A percentile compares a stretch with the other conserved stretches of the same genome.
phyloP scores from a whole-genome alignment of 2,113 vertebrate genomes.

The Opisthocomus hoazin region DNA sequence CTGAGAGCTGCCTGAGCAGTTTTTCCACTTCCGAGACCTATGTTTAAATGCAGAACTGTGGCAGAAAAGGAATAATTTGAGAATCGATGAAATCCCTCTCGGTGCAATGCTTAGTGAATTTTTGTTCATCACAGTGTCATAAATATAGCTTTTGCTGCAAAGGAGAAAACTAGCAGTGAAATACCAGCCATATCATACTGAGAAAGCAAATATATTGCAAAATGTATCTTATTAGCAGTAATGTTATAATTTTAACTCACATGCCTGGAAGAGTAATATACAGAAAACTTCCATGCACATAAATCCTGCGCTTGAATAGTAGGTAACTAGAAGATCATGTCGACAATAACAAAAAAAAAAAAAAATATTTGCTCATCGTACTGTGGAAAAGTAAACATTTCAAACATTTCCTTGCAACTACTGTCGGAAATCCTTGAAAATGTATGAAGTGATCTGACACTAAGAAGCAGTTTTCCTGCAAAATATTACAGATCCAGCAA shows the following conservation, averaged over 20 bases:
- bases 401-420: conserved; percentile 18
- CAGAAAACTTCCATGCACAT: neutral
- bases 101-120: neutral
- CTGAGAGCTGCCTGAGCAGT: neutral
- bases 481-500: conserved; percentile 15
- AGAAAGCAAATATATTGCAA: neutral
- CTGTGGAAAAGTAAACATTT: conserved; percentile 35
- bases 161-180: neutral
- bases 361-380: neutral
- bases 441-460: conserved; percentile 1
- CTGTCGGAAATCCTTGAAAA: conserved; percentile 25
- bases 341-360: conserved; percentile 30
- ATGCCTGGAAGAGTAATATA: neutral
- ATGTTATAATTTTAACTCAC: conserved; percentile 13
- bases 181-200: neutral
- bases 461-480: neutral
- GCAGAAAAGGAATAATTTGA: neutral
- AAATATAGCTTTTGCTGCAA: neutral
- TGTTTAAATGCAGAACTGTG: neutral
- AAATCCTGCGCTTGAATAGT: neutral
- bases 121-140: neutral
- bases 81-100: neutral
- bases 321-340: neutral
- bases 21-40: neutral
- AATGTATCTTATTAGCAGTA: neutral